Conservation (phyloP, 2,797 vertebrate genomes). For the Lemur catta region DNA sequence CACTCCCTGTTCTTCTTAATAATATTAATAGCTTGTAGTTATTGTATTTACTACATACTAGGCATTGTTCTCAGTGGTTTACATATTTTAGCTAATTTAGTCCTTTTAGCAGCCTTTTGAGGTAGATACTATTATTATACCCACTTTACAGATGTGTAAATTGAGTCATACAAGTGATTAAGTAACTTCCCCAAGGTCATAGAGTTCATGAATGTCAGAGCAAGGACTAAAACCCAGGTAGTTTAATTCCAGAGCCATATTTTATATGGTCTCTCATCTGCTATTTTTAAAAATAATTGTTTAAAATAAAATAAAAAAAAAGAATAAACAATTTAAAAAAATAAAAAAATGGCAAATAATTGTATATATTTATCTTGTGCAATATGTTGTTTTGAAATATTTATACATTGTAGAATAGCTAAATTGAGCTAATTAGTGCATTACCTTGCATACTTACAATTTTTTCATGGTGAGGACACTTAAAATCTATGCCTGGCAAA, state of each 20-base stretch:
- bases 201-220: neutral
- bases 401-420: neutral
- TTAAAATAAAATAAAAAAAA: too few species aligned
- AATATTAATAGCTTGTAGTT: neutral
- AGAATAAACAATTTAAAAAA: too few species aligned
- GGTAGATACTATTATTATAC: neutral
- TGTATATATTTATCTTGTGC: neutral
- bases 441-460: neutral
- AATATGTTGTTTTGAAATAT: neutral
- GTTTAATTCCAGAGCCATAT: neutral
- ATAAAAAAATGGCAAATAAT: neutral
- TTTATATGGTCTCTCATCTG: neutral
- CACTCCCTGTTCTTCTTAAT: neutral
- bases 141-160: neutral
- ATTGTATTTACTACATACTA: neutral
- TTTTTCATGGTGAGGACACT: neutral
- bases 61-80: neutral
- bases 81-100: neutral
- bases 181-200: neutral
- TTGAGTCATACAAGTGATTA: neutral
- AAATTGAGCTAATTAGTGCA: neutral
- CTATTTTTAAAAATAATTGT: neutral
- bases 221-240: neutral
- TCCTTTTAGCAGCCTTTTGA: neutral
- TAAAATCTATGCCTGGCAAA: neutral